Conservation (phyloP, 1,140 invertebrate genomes). For the Argopecten irradians region DNA sequence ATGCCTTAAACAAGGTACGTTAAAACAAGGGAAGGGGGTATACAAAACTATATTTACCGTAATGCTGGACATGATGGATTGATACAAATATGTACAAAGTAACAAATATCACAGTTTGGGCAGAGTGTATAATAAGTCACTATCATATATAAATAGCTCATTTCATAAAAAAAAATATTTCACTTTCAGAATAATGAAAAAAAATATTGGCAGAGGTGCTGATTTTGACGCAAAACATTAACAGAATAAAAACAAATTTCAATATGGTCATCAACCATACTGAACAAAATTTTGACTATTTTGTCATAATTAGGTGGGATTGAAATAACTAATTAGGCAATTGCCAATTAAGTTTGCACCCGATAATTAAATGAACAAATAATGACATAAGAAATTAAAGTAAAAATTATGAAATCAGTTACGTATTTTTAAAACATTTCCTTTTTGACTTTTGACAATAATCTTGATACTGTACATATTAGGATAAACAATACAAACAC, state of each 20-base stretch:
- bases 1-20: too few species aligned
- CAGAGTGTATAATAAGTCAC: neutral
- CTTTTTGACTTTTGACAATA: neutral
- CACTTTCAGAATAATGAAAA: neutral
- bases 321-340: too few species aligned
- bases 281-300: neutral
- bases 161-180: neutral
- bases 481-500: neutral
- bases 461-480: neutral
- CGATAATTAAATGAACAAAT: neutral
- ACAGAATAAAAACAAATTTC: neutral
- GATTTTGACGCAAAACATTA: neutral
- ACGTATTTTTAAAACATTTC: too few species aligned
- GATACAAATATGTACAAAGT: neutral
- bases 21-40: too few species aligned
- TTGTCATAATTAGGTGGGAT: neutral
- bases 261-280: neutral
- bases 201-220: neutral
- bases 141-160: neutral
- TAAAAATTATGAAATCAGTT: too few species aligned
- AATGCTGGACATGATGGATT: neutral
- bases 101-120: neutral
- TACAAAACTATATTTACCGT: too few species aligned
- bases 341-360: too few species aligned
- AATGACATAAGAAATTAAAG: neutral